Conservation (phyloP, 2,797 vertebrate species). For the Dicrostonyx torquatus region DNA sequence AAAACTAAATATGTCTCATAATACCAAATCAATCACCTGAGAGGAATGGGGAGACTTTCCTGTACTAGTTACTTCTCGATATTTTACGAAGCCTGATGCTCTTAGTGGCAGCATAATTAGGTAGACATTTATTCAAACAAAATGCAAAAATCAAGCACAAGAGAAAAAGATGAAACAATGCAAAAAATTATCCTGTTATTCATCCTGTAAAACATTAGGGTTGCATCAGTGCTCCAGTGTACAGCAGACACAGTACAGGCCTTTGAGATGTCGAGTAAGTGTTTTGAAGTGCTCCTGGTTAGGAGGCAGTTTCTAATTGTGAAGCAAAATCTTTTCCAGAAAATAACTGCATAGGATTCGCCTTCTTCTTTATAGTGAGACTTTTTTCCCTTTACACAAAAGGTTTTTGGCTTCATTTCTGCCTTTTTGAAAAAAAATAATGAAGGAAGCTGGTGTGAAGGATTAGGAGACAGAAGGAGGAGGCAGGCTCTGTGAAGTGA, state of each 20-base stretch:
- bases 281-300: conserved; percentile 37
- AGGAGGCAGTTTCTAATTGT: conserved; percentile 58
- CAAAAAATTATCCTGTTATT: conserved; percentile 51
- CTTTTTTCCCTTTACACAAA: conserved; percentile 48
- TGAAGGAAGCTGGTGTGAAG: neutral
- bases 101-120: conserved; percentile 37
- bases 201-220: conserved; percentile 40
- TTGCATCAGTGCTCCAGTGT: neutral
- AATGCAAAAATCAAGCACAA: conserved; percentile 62
- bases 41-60: conserved; percentile 16
- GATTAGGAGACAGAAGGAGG: neutral
- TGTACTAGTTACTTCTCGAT: neutral
- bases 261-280: conserved; percentile 59
- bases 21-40: neutral
- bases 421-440: neutral
- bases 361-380: neutral
- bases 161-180: conserved; percentile 53
- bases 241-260: neutral
- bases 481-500: neutral
- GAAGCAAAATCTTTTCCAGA: conserved; percentile 28
- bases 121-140: conserved; percentile 34
- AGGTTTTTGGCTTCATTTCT: conserved; percentile 51
- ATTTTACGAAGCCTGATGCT: neutral
- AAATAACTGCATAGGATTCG: conserved; percentile 44
- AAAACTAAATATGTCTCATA: neutral